Evolutionary conservation across 2,113 vertebrate species (phyloP).

Genomic region (Galbula dea): DNA sequence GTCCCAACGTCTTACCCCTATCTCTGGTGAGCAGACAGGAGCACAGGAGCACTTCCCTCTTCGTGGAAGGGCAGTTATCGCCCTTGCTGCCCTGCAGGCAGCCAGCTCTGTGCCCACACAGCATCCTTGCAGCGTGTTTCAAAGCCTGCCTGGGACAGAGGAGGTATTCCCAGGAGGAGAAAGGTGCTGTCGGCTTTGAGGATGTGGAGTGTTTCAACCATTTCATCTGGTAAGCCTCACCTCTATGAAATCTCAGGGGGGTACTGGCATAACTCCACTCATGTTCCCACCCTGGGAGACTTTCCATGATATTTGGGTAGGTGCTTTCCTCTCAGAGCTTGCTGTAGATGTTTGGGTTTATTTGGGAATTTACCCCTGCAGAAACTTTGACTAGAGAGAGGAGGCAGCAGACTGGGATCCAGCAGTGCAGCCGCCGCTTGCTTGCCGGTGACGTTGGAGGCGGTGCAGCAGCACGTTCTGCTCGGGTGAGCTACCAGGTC

Average conservation of each 20-base stretch:
- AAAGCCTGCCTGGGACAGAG: not conserved
- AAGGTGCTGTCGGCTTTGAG: not conserved
- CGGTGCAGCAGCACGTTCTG: not conserved
- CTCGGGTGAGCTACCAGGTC: not conserved
- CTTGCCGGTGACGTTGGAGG: not conserved
- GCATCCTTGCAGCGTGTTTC: not conserved
- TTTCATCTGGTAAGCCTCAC: not conserved
- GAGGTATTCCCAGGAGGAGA: not conserved
- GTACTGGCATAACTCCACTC: not conserved
- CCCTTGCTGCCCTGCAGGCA: not conserved
- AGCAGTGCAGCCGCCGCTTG: accelerated
- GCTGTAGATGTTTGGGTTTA: not conserved
- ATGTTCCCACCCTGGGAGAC: not conserved
- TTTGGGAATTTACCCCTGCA: not conserved
- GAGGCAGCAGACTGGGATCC: not conserved
- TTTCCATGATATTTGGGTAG: not conserved
- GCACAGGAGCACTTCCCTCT: not conserved
- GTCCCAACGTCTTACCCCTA: not conserved
- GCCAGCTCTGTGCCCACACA: not conserved
- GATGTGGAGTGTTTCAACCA: not conserved
- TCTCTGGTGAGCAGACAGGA: not conserved
- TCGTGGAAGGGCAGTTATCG: not conserved
- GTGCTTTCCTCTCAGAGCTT: not conserved
- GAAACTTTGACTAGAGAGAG: accelerated
- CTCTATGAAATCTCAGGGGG: no score